phyloP scores from a whole-genome alignment of 2,888 invertebrate genomes.

The Hypomecis atomaria region DNA sequence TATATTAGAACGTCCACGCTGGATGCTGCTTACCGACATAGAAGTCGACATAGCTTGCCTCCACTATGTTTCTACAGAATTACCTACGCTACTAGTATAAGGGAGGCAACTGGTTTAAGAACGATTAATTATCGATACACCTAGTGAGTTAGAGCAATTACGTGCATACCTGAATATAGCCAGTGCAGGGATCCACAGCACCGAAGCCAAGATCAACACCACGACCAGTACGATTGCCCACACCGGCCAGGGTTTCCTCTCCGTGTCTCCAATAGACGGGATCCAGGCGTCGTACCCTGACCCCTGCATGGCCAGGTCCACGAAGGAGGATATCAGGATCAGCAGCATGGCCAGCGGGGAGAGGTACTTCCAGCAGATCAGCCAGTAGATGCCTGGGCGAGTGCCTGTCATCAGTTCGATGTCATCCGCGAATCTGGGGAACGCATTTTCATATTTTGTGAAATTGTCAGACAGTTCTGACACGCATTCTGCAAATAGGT shows the following conservation, averaged over 20 bases:
- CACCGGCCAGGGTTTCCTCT: slow-evolving; percentile 92
- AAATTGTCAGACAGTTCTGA: no score
- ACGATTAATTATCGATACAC: no score
- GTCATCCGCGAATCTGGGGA: slow-evolving; percentile 93
- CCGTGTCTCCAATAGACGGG: slow-evolving; percentile 88
- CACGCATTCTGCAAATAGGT: no score
- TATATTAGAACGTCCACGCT: no score
- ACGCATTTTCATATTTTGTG: background rate
- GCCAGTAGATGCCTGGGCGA: slow-evolving; percentile 95
- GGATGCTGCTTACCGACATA: no score
- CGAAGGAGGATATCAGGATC: slow-evolving; percentile 92
- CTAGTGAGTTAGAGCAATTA: no score
- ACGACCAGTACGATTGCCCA: slow-evolving; percentile 93
- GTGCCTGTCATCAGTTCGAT: slow-evolving; percentile 97
- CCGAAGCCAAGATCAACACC: slow-evolving; percentile 90
- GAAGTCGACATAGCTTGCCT: no score
- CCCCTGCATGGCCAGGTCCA: slow-evolving; percentile 91
- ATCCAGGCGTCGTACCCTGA: slow-evolving; percentile 95
- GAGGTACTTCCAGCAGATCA: slow-evolving; percentile 97
- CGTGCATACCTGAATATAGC: slow-evolving; percentile 88
- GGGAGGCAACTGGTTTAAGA: no score
- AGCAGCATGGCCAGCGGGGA: slow-evolving; percentile 95
- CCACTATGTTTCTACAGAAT: no score
- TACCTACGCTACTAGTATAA: no score
- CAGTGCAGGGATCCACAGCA: slow-evolving; percentile 94